Evolutionary conservation across 1,140 invertebrate species (phyloP).

Genomic region (Microplitis demolitor): DNA sequence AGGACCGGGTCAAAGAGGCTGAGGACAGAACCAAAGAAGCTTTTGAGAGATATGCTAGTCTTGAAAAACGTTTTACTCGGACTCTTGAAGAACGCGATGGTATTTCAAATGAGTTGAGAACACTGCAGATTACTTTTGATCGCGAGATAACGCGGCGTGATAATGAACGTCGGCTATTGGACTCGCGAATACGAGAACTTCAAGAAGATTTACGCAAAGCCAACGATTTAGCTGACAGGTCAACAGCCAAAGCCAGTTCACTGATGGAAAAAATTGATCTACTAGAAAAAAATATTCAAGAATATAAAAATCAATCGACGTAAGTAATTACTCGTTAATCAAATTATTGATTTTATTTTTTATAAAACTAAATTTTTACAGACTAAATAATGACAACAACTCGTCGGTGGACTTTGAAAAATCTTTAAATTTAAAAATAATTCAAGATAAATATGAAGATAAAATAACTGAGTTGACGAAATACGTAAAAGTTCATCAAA

Average conservation of each 20-base stretch:
- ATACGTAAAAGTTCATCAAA: conserved; percentile 57
- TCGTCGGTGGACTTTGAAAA: conserved; percentile 6
- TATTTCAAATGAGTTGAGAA: conserved; percentile 41
- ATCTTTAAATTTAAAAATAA: conserved; percentile 38
- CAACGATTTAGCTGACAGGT: conserved; percentile 25
- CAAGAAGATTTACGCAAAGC: conserved; percentile 44
- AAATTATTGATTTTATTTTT: neutral
- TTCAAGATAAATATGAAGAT: conserved; percentile 52
- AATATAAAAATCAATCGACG: conserved; percentile 16
- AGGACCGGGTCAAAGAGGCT: conserved; percentile 40
- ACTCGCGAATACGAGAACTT: conserved; percentile 46
- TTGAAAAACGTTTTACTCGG: conserved; percentile 46
- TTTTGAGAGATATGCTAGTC: conserved; percentile 42
- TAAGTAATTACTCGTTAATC: conserved; percentile 6
- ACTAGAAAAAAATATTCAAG: conserved; percentile 17
- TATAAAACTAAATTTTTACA: conserved; percentile 13
- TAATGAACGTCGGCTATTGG: conserved; percentile 43
- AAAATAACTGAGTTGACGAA: conserved; percentile 54
- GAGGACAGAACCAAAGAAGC: conserved; percentile 46
- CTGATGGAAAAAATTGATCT: conserved; percentile 19
- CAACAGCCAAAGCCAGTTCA: neutral
- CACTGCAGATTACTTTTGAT: conserved; percentile 47
- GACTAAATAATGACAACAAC: conserved; percentile 25
- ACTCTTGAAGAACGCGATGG: conserved; percentile 47
- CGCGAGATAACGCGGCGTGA: conserved; percentile 49